Evolutionary conservation across 1,140 invertebrate genomes (phyloP).

Genomic region (Ladona fulva): DNA sequence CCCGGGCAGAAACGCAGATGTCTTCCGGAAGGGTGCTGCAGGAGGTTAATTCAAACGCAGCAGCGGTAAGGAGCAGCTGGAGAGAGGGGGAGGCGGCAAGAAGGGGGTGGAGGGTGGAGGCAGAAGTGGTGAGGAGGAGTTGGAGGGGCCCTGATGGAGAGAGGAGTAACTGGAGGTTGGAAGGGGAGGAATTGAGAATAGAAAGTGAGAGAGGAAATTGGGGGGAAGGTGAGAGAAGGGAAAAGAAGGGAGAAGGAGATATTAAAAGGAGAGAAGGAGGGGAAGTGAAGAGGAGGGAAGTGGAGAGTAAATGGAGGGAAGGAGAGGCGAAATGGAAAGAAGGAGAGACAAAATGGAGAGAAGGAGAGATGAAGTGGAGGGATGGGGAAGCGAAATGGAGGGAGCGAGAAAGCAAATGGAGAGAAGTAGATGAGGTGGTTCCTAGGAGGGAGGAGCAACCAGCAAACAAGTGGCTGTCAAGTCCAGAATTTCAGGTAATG

Average conservation of each 20-base stretch:
- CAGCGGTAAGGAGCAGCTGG: background rate
- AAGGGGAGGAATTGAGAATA: too few relatives aligned
- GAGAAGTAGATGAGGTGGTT: too few relatives aligned
- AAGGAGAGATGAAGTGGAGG: too few relatives aligned
- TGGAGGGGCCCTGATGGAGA: conserved; percentile 23
- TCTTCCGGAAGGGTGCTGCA: conserved; percentile 27
- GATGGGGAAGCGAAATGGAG: too few relatives aligned
- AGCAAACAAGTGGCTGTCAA: conserved; percentile 43
- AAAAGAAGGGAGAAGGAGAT: conserved; percentile 12
- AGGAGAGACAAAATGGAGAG: too few relatives aligned
- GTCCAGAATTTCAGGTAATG: conserved; percentile 47
- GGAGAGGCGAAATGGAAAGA: too few relatives aligned
- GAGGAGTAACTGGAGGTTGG: background rate
- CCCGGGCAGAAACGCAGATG: conserved; percentile 58
- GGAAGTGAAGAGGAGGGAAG: too few relatives aligned
- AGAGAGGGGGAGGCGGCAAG: background rate
- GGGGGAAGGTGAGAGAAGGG: too few relatives aligned
- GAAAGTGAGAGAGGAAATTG: too few relatives aligned
- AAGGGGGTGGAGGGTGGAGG: background rate
- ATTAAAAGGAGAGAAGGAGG: conserved; percentile 13
- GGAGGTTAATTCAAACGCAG: conserved; percentile 22
- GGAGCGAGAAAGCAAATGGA: too few relatives aligned
- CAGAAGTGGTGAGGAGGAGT: background rate
- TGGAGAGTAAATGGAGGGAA: too few relatives aligned
- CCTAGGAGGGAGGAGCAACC: background rate